Conservation (phyloP, 2,113 vertebrate genomes). For the Ammodytes dubius region DNA sequence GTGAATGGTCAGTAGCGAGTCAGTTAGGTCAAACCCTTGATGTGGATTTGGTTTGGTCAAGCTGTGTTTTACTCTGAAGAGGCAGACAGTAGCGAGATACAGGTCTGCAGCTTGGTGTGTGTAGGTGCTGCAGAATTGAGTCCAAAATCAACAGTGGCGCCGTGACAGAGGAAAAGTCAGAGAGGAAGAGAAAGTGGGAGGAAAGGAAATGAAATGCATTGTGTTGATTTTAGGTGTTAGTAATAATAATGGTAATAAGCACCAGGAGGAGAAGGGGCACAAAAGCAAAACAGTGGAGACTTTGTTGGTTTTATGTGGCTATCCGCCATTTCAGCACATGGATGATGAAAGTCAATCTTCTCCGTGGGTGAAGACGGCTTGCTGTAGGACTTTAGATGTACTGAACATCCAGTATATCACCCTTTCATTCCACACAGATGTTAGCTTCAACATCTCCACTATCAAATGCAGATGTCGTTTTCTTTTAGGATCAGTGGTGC, state of each 20-base stretch:
- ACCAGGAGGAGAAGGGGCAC: constrained; percentile 23
- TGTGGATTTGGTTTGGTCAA: constrained; percentile 38
- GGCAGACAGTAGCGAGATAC: constrained; percentile 34
- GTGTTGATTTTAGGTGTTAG: constrained; percentile 65
- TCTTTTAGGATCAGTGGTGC: background rate
- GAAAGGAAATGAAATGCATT: constrained; percentile 33
- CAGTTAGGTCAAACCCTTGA: constrained; percentile 32
- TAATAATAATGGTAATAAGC: constrained; percentile 58
- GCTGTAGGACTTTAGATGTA: constrained; percentile 1
- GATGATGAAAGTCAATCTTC: constrained; percentile 59
- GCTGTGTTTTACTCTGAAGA: constrained; percentile 28
- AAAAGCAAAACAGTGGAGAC: constrained; percentile 34
- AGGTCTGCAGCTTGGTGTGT: constrained; percentile 31
- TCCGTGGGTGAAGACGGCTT: constrained; percentile 21
- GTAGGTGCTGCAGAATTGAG: constrained; percentile 57
- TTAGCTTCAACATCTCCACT: background rate
- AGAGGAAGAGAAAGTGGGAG: constrained; percentile 52
- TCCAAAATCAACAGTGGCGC: constrained; percentile 70
- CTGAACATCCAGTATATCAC: background rate
- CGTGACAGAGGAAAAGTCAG: constrained; percentile 52
- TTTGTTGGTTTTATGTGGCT: constrained; percentile 66
- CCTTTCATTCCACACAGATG: background rate
- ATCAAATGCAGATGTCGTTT: constrained; percentile 37
- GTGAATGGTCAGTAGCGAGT: constrained; percentile 45
- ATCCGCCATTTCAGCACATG: constrained; percentile 60